These are phyloP conservation scores for Rutilus rutilus DNA, from an alignment of 2,113 vertebrate species.

Conservation along the genomic window DNA sequence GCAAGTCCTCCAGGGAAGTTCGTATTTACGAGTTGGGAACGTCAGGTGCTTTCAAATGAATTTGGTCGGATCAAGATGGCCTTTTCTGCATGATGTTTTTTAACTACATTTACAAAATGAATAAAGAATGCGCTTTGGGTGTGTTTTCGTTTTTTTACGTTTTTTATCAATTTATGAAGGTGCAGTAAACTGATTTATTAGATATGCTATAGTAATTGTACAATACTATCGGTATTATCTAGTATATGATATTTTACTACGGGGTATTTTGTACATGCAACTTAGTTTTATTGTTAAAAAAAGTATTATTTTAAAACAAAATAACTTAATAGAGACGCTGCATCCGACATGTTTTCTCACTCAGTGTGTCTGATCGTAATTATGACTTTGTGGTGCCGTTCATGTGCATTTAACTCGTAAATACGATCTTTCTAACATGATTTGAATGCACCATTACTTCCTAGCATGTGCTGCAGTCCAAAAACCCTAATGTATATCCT, in stretches of 20 bases:
- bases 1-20: constrained; percentile 14
- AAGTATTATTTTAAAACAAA: not conserved
- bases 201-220: not conserved
- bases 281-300: not conserved
- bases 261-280: not conserved
- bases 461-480: not conserved
- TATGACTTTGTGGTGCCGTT: not conserved
- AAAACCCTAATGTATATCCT: constrained; percentile 26
- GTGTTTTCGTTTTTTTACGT: not conserved
- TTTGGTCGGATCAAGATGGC: not conserved
- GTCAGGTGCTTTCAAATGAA: not conserved
- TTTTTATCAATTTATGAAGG: not conserved
- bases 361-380: not conserved
- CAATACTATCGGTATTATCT: not conserved
- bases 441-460: not conserved
- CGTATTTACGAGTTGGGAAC: not conserved
- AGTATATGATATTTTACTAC: no score
- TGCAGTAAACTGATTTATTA: not conserved
- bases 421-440: not conserved
- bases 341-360: not conserved
- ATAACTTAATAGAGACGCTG: not conserved
- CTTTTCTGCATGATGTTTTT: no score
- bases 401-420: not conserved
- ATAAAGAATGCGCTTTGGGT: not conserved
- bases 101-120: not conserved